phyloP scores from a whole-genome alignment of 2,888 invertebrate species.

The Zootermopsis nevadensis region DNA sequence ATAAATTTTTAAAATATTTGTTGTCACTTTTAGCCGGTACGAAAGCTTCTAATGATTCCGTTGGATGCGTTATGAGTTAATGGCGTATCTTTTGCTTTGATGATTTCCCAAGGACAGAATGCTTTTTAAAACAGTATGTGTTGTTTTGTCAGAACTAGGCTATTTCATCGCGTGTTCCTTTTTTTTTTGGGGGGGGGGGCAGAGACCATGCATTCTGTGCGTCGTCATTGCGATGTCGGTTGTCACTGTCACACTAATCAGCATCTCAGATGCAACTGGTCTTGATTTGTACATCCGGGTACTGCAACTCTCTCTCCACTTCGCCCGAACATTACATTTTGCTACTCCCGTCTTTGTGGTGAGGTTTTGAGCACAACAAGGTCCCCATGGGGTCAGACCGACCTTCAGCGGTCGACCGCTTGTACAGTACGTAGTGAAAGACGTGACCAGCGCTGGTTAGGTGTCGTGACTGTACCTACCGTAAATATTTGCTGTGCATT shows the following conservation, averaged over 20 bases:
- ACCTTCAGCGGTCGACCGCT: neutral
- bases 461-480: neutral
- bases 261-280: neutral
- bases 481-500: neutral
- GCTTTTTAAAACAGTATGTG: too few species aligned
- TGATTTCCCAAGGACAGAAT: too few species aligned
- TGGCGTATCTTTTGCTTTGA: too few species aligned
- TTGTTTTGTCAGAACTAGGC: too few species aligned
- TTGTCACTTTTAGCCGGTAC: too few species aligned
- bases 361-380: neutral
- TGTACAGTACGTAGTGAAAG: neutral
- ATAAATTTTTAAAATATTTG: too few species aligned
- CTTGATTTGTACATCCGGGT: slow-evolving; percentile 17
- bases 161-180: neutral
- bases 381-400: neutral
- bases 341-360: neutral
- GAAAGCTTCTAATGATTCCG: too few species aligned
- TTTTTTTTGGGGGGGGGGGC: neutral
- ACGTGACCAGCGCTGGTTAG: slow-evolving; percentile 17
- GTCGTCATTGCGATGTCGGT: neutral
- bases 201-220: neutral
- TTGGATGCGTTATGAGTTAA: too few species aligned
- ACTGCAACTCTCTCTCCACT: neutral
- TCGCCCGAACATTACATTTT: neutral
- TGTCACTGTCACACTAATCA: slow-evolving; percentile 4